Percentiles rank a stretch among this genome's conserved stretches.
phyloP scores from a whole-genome alignment of 2,797 vertebrate genomes.

The Dipus sagitta region DNA sequence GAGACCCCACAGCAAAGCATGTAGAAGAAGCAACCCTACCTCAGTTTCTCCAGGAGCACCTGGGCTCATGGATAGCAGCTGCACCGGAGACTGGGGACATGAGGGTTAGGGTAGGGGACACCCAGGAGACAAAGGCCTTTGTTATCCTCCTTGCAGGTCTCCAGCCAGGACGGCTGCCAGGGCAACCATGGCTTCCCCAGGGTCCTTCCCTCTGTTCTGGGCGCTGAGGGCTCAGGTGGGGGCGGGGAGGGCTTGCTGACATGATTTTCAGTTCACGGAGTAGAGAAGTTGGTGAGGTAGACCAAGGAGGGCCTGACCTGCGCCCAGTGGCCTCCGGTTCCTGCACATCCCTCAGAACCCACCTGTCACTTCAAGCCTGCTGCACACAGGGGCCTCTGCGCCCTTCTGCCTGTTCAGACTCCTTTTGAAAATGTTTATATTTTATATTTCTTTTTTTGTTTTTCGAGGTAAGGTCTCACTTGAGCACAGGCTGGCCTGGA shows the following conservation, averaged over 20 bases:
- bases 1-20: neutral
- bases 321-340: neutral
- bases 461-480: too few species aligned
- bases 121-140: neutral
- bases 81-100: fast-evolving
- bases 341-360: neutral
- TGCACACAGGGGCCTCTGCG: neutral
- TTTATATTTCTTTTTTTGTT: too few species aligned
- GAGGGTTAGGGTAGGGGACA: fast-evolving
- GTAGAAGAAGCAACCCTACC: neutral
- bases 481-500: too few species aligned
- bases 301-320: neutral
- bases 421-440: too few species aligned
- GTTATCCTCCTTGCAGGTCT: too few species aligned
- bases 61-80: too few species aligned
- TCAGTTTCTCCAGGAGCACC: neutral
- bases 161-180: neutral
- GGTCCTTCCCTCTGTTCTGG: neutral
- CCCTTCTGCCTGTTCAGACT: too few species aligned
- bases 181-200: neutral
- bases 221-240: neutral
- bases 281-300: neutral
- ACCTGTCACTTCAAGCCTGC: neutral
- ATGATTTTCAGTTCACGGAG: too few species aligned
- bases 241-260: neutral